phyloP scores from a whole-genome alignment of 1,140 invertebrate species.

The Drosophila kurseongensis region DNA sequence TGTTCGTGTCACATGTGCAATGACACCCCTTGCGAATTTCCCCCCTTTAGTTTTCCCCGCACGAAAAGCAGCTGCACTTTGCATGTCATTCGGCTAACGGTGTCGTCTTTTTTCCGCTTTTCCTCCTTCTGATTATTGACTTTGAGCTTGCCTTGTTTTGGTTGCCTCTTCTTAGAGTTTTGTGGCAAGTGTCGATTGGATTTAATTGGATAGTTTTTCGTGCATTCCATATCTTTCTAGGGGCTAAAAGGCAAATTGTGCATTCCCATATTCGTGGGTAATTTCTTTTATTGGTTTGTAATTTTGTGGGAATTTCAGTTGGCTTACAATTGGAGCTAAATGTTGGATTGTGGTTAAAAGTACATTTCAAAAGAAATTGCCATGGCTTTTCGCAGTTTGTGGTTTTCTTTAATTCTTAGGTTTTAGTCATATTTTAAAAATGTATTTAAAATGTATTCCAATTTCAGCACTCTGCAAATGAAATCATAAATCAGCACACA shows the following conservation, averaged over 20 bases:
- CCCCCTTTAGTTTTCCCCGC: conserved; percentile 10
- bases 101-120: conserved; percentile 24
- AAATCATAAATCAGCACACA: background rate
- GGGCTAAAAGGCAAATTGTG: conserved; percentile 5
- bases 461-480: background rate
- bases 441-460: background rate
- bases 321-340: background rate
- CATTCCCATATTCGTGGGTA: conserved; percentile 22
- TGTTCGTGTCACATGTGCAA: conserved; percentile 59
- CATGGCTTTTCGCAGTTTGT: no score
- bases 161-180: conserved; percentile 7
- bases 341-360: background rate
- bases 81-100: conserved; percentile 73
- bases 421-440: background rate
- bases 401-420: background rate
- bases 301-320: conserved; percentile 35
- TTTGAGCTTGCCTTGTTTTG: conserved; percentile 26
- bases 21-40: conserved; percentile 17
- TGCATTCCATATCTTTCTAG: conserved; percentile 38
- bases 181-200: conserved; percentile 57
- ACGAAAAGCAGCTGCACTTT: conserved; percentile 56
- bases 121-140: conserved; percentile 19
- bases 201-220: conserved; percentile 66
- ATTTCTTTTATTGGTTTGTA: conserved; percentile 38
- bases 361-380: no score